Base-by-base conservation (phyloP, 2,888 invertebrate genomes). In the Ormyrus labotus region DNA sequence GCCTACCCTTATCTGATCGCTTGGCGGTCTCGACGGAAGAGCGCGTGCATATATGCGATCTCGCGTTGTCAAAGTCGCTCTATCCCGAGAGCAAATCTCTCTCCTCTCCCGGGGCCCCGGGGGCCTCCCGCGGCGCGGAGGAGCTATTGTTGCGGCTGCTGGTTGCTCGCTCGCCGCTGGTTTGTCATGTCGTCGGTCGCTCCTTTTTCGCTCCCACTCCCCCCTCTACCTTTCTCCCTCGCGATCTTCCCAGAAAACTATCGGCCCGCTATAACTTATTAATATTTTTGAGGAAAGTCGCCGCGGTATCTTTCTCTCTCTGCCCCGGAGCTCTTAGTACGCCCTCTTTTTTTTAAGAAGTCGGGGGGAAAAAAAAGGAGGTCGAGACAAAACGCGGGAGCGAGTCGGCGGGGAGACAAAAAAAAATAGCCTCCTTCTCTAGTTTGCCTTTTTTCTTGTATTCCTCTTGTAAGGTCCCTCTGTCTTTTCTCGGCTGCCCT, bases 221-320 rank as follows among this genome's bases (percentile, higher is more conserved):
- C 47, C 47, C 34, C 47, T 19, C 34, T 53, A 4, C 19, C 72
- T 5, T 6, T 13, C 72, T 45, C 70, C 73, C 67, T 74, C 67
- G 78, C 73, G 72, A 83, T 83, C 82, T 85, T 85, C 85, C 79
- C 84, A 85, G 85, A 85, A 84, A 85, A 85, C 87, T 89, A 90
- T 90, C 88, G 88, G 85, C 71, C 85, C 84, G 86, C 90, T 87
- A 88, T 89, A 89, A 90, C 87, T 90, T 90, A 90, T 90, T 90
- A 90, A 89, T 90, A 89, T 89, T 86, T 89, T 85, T 84, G 85
- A 84, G 83, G 85, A 85, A 86, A 86, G 86, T 85, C 82, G 82
- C 83, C 63, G 63, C 84, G 58, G 53, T 58, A 58, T 65, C 53
- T 51, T 53, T 9, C 47, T 45, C 57, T 53, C 48, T 64, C 8